phyloP scores from a whole-genome alignment of 2,113 vertebrate species.

The Neogale vison region DNA sequence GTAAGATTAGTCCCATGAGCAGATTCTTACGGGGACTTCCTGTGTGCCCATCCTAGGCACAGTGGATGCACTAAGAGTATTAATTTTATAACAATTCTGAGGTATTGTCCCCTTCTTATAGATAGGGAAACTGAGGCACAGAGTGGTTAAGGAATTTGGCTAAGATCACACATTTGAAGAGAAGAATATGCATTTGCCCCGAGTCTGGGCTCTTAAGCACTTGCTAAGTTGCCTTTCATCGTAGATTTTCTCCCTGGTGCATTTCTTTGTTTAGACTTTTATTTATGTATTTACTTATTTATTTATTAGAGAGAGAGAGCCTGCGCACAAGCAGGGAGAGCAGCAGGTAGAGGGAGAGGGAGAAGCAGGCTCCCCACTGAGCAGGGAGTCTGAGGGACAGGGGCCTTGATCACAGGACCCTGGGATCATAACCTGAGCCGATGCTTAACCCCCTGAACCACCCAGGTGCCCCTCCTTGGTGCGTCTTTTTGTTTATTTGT shows the following conservation, averaged over 20 bases:
- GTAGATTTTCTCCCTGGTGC: background rate
- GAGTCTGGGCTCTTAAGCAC: background rate
- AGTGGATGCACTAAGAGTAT: background rate
- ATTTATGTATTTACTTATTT: background rate
- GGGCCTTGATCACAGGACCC: background rate
- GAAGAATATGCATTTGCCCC: background rate
- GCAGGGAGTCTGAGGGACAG: background rate
- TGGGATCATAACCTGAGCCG: background rate
- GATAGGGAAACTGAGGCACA: background rate
- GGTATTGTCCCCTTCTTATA: background rate
- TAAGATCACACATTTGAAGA: background rate
- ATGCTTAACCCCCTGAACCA: background rate
- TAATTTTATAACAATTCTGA: background rate
- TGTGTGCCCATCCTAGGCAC: background rate
- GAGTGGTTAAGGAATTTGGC: background rate
- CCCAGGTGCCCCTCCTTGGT: background rate
- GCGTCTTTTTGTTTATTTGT: background rate
- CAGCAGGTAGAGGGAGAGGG: background rate
- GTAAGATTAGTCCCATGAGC: background rate
- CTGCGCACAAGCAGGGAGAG: background rate
- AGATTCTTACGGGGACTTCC: background rate
- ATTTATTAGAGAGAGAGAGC: background rate
- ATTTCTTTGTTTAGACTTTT: background rate
- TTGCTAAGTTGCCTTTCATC: background rate
- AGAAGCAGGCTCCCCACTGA: background rate